Evolutionary conservation across 2,797 vertebrate genomes (phyloP), one percentile per base, ranked within the genome.

Genomic region (Myripristis murdjan): DNA sequence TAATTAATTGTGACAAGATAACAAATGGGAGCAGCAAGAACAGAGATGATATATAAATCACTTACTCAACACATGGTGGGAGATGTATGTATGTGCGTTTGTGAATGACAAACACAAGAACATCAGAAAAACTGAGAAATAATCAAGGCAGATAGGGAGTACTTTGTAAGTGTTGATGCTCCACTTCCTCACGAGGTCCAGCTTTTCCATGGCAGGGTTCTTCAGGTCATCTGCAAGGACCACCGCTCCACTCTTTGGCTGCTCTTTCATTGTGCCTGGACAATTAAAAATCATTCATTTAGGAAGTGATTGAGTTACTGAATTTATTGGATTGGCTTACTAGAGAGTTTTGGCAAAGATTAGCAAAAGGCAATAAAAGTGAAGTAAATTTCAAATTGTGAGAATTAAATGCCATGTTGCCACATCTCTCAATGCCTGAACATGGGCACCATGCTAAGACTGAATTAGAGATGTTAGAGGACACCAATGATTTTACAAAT

Each of bases 91-190:
- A 31, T 31, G 28, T 6, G 7, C 7, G 6, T 31, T 31, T 41
- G 39, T 41, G 33, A 2, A 11, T 35, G 33, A 7, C 20, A 35
- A 33, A 35, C 9, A 51, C 23, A 24, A 16, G 39, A 37, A 6
- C 6, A 20, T 20, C 20, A 26, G 20, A 61, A 41, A 35, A 15
- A 22, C n/a, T 41, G 28, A 16, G 31, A 37, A 35, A 33, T 31
- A 75, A 70, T 48, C 15, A 76, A 70, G 52, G 49, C 64, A 20
- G 71, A 8, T 61, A 44, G 69, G 31, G 84, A 93, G 89, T 94
- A 99, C 98, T 96, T 99, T 99, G 56, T 99, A 99, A 1, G 98
- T 98, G 90, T 98, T 99, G 88, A 99, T 95, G 93, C 98, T 99
- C 98, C 98, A 99, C 90, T 96, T 99, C 86, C 97, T 96, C 89